Evolutionary conservation across 2,797 vertebrate genomes (phyloP).

Genomic region (Sebastes flavidus): DNA sequence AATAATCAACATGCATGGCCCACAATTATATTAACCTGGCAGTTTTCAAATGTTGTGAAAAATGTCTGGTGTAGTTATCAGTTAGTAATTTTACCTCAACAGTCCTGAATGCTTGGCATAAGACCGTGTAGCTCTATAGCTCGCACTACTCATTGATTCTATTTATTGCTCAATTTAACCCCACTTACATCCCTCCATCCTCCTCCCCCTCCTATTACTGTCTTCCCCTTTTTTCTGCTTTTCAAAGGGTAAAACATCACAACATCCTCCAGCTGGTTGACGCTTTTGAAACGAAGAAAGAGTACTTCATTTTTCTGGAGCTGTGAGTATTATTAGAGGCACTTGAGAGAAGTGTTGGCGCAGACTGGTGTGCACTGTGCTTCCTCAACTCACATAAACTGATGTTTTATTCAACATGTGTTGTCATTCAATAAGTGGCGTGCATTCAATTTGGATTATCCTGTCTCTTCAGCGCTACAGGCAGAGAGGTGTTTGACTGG

Average conservation of each 20-base stretch:
- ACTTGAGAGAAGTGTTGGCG: constrained; percentile 5
- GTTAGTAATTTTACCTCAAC: neutral
- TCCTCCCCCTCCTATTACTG: neutral
- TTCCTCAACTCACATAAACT: neutral
- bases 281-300: constrained; percentile 96
- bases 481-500: constrained; percentile 99
- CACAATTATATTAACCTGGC: neutral
- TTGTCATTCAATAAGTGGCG: constrained; percentile 1
- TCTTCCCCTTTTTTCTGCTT: constrained; percentile 11
- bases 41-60: neutral
- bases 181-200: neutral
- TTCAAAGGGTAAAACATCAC: constrained; percentile 94
- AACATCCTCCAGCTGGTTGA: constrained; percentile 98
- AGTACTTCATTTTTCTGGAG: constrained; percentile 97
- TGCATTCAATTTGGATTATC: constrained; percentile 18
- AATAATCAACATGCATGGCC: neutral
- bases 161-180: constrained; percentile 15
- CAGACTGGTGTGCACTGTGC: neutral
- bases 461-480: constrained; percentile 88
- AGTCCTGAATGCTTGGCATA: neutral
- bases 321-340: constrained; percentile 87
- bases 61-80: neutral
- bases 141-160: neutral
- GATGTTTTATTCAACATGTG: constrained; percentile 12
- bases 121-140: neutral